A percentile compares a stretch with the other conserved stretches of the same genome.
phyloP scores from a whole-genome alignment of 2,888 invertebrate genomes.

The Copidosoma aretas region DNA sequence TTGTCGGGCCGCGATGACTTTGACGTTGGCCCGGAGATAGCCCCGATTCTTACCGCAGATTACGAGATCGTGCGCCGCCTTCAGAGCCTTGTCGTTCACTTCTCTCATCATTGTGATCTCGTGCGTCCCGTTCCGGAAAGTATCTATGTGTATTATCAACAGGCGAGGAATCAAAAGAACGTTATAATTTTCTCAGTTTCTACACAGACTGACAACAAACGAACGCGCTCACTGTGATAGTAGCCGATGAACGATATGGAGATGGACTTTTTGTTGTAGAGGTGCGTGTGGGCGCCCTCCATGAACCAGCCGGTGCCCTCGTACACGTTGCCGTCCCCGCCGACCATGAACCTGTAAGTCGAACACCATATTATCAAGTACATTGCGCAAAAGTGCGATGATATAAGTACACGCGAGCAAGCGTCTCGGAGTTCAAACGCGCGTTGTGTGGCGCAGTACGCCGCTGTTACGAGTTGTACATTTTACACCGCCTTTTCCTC shows the following conservation, averaged over 20 bases:
- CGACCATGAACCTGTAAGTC: slow-evolving; percentile 66
- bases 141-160: slow-evolving; percentile 1
- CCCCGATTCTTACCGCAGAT: slow-evolving; percentile 49
- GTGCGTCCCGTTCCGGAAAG: slow-evolving; percentile 28
- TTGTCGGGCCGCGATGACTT: slow-evolving; percentile 59
- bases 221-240: slow-evolving; percentile 45
- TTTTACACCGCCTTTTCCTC: too few relatives aligned
- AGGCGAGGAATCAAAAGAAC: too few relatives aligned
- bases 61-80: slow-evolving; percentile 51
- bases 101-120: slow-evolving; percentile 39
- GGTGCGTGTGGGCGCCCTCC: slow-evolving; percentile 68
- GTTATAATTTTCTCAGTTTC: not conserved
- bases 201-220: not conserved
- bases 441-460: not conserved
- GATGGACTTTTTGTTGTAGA: slow-evolving; percentile 69
- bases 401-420: too few relatives aligned
- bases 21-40: slow-evolving; percentile 48
- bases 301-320: slow-evolving; percentile 72
- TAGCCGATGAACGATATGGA: slow-evolving; percentile 70
- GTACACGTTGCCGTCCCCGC: slow-evolving; percentile 71
- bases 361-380: not conserved
- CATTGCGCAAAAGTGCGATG: not conserved
- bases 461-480: not conserved
- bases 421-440: too few relatives aligned
- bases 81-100: slow-evolving; percentile 46